These are phyloP conservation scores for Drosophila lowei DNA, from an alignment of 1,140 invertebrate genomes.

Conservation along the genomic window DNA sequence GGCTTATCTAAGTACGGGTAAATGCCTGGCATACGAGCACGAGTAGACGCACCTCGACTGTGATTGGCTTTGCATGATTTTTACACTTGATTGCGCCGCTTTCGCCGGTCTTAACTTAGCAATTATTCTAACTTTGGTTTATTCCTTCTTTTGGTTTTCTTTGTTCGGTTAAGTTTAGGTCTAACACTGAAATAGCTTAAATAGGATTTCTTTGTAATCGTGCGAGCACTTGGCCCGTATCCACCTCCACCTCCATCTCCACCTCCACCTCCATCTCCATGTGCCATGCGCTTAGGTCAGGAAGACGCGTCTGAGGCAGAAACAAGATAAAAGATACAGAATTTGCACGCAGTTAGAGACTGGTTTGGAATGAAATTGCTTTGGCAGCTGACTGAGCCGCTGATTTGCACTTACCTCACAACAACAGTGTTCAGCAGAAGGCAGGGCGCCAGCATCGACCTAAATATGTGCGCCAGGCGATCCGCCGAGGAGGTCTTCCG, in stretches of 20 bases:
- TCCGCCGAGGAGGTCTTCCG: conserved; percentile 82
- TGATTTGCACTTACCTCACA: conserved; percentile 73
- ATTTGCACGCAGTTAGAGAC: conserved; percentile 24
- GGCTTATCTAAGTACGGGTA: conserved; percentile 35
- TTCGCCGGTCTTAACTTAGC: conserved; percentile 54
- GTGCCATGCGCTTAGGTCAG: conserved; percentile 70
- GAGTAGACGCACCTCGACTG: conserved; percentile 14
- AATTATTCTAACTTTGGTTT: conserved; percentile 55
- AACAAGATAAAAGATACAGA: conserved; percentile 34
- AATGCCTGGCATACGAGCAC: conserved; percentile 22
- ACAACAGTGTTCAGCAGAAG: conserved; percentile 78
- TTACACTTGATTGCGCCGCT: conserved; percentile 60
- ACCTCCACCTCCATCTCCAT: conserved; percentile 3
- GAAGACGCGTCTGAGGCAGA: conserved; percentile 66
- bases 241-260: no score
- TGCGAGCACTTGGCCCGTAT: conserved; percentile 22
- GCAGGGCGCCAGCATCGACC: conserved; percentile 80
- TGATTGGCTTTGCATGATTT: conserved; percentile 64
- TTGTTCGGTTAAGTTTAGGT: conserved; percentile 41
- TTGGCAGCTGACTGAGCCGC: no score
- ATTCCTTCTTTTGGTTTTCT: conserved; percentile 7
- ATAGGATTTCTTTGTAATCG: conserved; percentile 61
- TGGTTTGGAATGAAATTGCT: not conserved
- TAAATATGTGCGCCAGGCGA: conserved; percentile 81
- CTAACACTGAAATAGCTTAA: conserved; percentile 79